A percentile compares a stretch with the other conserved stretches of the same genome.
Conservation (phyloP, 2,888 invertebrate genomes). For the Parnassius mnemosyne region DNA sequence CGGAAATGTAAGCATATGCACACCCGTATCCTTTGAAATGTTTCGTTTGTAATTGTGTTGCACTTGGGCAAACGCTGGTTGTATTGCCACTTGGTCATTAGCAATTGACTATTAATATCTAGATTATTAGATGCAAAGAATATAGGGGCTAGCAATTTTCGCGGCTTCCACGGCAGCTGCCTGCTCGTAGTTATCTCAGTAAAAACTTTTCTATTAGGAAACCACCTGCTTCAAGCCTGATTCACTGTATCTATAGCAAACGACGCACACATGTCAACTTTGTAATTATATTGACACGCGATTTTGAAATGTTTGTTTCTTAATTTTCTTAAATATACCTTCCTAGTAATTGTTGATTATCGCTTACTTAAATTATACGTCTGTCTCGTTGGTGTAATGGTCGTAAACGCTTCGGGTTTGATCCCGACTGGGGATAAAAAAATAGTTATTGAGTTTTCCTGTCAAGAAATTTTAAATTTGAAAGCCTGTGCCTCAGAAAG, state of each 20-base stretch:
- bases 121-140: slow-evolving; percentile 67
- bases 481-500: no score
- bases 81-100: slow-evolving; percentile 77
- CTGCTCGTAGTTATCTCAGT: slow-evolving; percentile 58
- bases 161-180: slow-evolving; percentile 56
- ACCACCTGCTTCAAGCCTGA: slow-evolving; percentile 64
- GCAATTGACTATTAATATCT: slow-evolving; percentile 74
- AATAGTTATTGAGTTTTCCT: no score
- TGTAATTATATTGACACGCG: slow-evolving; percentile 15
- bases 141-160: slow-evolving; percentile 78
- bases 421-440: no score
- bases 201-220: slow-evolving; percentile 72
- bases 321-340: no score
- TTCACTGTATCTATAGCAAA: slow-evolving; percentile 43
- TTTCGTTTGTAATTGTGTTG: slow-evolving; percentile 56
- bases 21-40: slow-evolving; percentile 66
- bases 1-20: slow-evolving; percentile 51
- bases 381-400: no score
- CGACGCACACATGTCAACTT: slow-evolving; percentile 22
- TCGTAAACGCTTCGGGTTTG: no score
- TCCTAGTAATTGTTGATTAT: no score
- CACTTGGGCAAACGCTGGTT: slow-evolving; percentile 62
- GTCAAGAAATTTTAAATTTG: no score
- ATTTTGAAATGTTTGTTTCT: not conserved
- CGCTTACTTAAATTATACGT: no score